These are phyloP conservation scores for Cryptophagus acutangulus DNA, from an alignment of 2,888 invertebrate species.

Conservation along the genomic window DNA sequence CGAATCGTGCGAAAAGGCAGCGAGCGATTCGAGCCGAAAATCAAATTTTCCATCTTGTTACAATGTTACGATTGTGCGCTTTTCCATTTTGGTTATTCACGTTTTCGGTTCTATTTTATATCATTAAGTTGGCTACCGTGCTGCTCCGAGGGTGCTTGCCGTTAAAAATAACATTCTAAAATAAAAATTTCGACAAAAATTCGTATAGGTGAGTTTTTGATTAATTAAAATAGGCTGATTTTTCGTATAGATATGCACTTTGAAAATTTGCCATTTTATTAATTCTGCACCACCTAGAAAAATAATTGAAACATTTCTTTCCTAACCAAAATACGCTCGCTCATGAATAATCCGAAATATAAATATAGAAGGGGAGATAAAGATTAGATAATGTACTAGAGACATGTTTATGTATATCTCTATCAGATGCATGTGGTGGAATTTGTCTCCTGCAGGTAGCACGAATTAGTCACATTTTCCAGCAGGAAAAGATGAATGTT, in stretches of 20 bases:
- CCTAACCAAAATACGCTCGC: too few relatives aligned
- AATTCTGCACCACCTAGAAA: constrained; percentile 2
- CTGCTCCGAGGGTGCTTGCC: constrained; percentile 47
- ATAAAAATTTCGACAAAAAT: constrained; percentile 29
- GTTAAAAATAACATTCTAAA: constrained; percentile 36
- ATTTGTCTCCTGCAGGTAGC: not conserved
- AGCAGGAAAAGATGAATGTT: not conserved
- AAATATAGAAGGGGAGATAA: too few relatives aligned
- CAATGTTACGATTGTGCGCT: constrained; percentile 41
- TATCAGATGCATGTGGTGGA: constrained; percentile 1
- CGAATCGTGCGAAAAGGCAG: constrained; percentile 16
- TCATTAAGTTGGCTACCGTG: constrained; percentile 50
- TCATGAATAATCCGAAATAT: too few relatives aligned
- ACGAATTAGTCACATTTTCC: too few relatives aligned
- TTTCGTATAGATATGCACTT: too few relatives aligned
- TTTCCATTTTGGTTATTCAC: constrained; percentile 39
- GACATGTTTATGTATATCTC: too few relatives aligned
- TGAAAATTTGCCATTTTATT: too few relatives aligned
- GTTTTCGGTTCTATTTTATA: constrained; percentile 47
- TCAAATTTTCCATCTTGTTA: constrained; percentile 21
- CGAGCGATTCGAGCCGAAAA: constrained; percentile 19
- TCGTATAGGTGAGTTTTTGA: constrained; percentile 20
- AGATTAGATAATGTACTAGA: too few relatives aligned
- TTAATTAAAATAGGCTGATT: constrained; percentile 10
- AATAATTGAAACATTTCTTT: not conserved